Base-by-base conservation (phyloP, 2,888 invertebrate genomes). In the Xanthostigma xanthostigma region DNA sequence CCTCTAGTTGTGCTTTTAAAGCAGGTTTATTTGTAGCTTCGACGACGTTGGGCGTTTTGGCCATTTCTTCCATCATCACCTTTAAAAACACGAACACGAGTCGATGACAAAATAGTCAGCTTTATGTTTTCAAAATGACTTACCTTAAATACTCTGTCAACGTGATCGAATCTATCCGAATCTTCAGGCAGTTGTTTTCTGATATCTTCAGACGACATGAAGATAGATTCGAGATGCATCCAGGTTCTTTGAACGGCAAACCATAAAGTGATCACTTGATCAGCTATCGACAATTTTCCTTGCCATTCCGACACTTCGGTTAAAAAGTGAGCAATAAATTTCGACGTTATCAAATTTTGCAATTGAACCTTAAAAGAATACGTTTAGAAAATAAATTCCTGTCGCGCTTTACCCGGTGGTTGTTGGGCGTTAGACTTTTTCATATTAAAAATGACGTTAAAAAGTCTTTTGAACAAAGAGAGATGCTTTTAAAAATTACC, bases 141-240 rank as follows among this genome's bases (percentile, higher is more conserved):
- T 60, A 83, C 81, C 68, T 92, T 93, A 65, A 96, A 96, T 60
- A 92, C 88, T 10, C 75, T 71, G 64, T 96, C 95, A 56, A 95
- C 90, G 56, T 79, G 78, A 68, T 93, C 90, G 67, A 96, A 96
- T 62, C 95, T 75, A 47, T 83, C 81, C 0, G 95, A 92, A 68
- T 96, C 96, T 54, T 90, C 85, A 3, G 96, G 95, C 47, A 96
- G 69, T 64, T 96, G 94, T 61, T 85, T 87, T 50, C 94, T 76
- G 57, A 96, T 96, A 66, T 96, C 96, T 65, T 96, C 94, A 0
- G 95, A 94, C 55, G 93, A 94, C 82, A 95, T 94, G 65, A 96
- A 96, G 63, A 96, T 96, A 59, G 93, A 93, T 70, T 96, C 95
- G 52, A 96, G 75, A 69, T 96, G 93, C 59, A 89, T 89, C 96